Evolutionary conservation across 92 coral and sea anemone genomes (phyloP).

Genomic region (Epizoanthus ramosus): DNA sequence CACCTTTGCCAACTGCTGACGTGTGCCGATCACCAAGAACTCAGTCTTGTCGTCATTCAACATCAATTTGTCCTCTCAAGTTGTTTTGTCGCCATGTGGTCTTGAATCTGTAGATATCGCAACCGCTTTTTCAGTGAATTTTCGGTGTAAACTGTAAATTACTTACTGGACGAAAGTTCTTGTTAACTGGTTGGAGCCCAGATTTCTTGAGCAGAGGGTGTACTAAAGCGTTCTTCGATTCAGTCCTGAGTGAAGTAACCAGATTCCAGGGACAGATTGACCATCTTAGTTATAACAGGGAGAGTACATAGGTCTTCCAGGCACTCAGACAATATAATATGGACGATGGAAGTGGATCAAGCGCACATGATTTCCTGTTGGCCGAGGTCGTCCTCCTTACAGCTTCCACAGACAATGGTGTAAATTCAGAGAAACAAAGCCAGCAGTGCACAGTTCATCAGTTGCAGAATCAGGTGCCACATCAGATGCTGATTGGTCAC

Average conservation of each 20-base stretch:
- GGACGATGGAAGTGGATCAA: slow-evolving; percentile 44
- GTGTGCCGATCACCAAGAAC: slow-evolving; percentile 48
- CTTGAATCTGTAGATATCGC: slow-evolving; percentile 37
- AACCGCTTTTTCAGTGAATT: slow-evolving; percentile 41
- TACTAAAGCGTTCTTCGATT: slow-evolving; percentile 19
- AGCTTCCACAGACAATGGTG: background rate
- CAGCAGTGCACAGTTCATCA: too few relatives aligned
- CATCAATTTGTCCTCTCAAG: slow-evolving; percentile 19
- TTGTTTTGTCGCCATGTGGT: slow-evolving; percentile 41
- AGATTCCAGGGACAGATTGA: slow-evolving; percentile 41
- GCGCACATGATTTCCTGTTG: slow-evolving; percentile 25
- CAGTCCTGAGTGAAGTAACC: slow-evolving; percentile 35
- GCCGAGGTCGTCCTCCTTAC: slow-evolving; percentile 1
- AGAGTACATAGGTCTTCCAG: slow-evolving; percentile 40
- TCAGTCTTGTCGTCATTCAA: slow-evolving; percentile 49
- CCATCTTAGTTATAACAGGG: slow-evolving; percentile 38
- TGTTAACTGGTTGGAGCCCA: background rate
- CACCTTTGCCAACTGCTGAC: slow-evolving; percentile 46
- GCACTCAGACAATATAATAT: slow-evolving; percentile 9
- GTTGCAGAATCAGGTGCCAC: too few relatives aligned
- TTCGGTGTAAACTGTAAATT: slow-evolving; percentile 41
- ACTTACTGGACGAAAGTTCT: slow-evolving; percentile 37
- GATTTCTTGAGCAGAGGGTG: slow-evolving; percentile 8
- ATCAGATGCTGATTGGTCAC: too few relatives aligned
- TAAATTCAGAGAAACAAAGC: background rate